Evolutionary conservation across 2,888 invertebrate species (phyloP), one percentile per base, ranked within the genome.

Genomic region (Dorcus parallelipipedus): DNA sequence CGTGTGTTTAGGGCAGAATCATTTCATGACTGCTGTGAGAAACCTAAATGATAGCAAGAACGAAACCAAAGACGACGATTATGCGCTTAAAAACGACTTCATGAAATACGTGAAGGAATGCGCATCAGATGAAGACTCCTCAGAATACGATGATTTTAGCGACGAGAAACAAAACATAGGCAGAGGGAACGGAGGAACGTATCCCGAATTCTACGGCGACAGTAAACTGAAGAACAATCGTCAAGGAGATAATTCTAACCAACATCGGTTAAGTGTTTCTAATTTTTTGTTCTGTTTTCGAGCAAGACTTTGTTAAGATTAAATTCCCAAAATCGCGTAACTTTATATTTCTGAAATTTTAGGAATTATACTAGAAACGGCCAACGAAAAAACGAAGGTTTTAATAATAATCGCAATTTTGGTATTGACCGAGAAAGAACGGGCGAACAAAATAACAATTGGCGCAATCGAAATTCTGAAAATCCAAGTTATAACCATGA

Each of bases 31-130:
- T 7, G 26, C 26, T 7, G 26, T 33, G 26, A 33, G 3, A 33
- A 33, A 33, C 7, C 26, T 33, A 2, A 33, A 33, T 7, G 26
- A 33, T 33, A 33, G 26, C 6, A 33, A 33, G 26, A 33, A 33
- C 26, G 26, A 33, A 33, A 33, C 26, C 26, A 33, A 33, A 33
- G 26, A 49, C 33, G 45, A 47, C 10, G 60, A 45, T 6, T 54
- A 52, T 14, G 43, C 53, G 1, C 49, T 75, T 10, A 71, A 67
- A 61, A 62, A 54, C 47, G 72, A 74, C 63, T 65, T 73, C 7
- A 63, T 61, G 49, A 71, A 71, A 58, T 65, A 67, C 14, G n/a
- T 73, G 26, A 65, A 62, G 51, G 72, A 73, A 64, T 75, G 74
- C 52, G 55, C 56, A 38, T 60, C 64, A 0, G 63, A 52, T 38